A percentile compares a stretch with the other conserved stretches of the same genome.
These are phyloP conservation scores for Adelosebastes latens DNA, from an alignment of 2,797 vertebrate species.

Conservation along the genomic window DNA sequence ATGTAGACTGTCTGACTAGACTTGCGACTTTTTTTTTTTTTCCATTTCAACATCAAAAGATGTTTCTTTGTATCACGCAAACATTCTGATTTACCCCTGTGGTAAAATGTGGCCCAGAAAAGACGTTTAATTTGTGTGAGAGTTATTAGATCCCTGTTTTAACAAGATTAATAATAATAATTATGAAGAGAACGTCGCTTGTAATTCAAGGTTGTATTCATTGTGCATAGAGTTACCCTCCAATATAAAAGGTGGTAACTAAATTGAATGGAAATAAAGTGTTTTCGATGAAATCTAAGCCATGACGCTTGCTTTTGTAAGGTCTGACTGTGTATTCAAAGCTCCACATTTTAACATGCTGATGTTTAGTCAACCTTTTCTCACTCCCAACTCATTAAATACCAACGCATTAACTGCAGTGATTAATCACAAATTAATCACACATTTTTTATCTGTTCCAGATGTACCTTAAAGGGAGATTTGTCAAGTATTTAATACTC, in stretches of 20 bases:
- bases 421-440: too few relatives aligned
- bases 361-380: background rate
- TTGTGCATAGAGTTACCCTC: background rate
- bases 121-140: background rate
- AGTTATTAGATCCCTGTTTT: background rate
- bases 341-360: background rate
- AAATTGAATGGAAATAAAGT: background rate
- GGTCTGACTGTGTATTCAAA: background rate
- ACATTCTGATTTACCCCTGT: background rate
- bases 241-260: background rate
- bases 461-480: too few relatives aligned
- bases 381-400: background rate
- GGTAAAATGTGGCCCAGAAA: background rate
- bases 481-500: too few relatives aligned
- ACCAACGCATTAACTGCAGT: too few relatives aligned
- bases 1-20: background rate
- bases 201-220: background rate
- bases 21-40: background rate
- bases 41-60: slow-evolving; percentile 3
- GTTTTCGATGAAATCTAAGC: background rate
- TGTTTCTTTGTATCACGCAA: background rate
- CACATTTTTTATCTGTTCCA: too few relatives aligned
- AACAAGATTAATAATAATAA: background rate
- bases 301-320: background rate
- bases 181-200: background rate